Percentiles rank a stretch among this genome's conserved stretches.
Conservation (phyloP, 2,888 invertebrate species). For the Patella ulyssiponensis region DNA sequence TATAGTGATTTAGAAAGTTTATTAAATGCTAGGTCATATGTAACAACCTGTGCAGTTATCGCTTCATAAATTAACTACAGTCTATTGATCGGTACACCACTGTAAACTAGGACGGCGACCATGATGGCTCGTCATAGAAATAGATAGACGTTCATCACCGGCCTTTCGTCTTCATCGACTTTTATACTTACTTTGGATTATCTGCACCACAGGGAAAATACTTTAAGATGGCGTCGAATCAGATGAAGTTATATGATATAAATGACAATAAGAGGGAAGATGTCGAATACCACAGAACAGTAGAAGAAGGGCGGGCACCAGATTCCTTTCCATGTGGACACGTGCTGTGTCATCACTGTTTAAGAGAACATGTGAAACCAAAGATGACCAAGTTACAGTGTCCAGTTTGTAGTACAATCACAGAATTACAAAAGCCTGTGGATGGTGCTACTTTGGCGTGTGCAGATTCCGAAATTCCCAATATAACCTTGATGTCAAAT, state of each 20-base stretch:
- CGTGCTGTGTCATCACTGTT: constrained; percentile 62
- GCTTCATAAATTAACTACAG: too few relatives aligned
- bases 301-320: constrained; percentile 60
- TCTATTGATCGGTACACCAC: too few relatives aligned
- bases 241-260: not conserved
- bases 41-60: too few relatives aligned
- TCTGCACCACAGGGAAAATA: too few relatives aligned
- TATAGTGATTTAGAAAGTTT: too few relatives aligned
- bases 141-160: too few relatives aligned
- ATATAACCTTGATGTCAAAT: constrained; percentile 59
- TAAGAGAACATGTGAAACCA: constrained; percentile 49
- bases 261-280: constrained; percentile 22
- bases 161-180: too few relatives aligned
- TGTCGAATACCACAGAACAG: constrained; percentile 53
- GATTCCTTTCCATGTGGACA: constrained; percentile 68
- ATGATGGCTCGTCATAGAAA: too few relatives aligned
- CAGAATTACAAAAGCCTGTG: constrained; percentile 16
- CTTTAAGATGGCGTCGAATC: not conserved
- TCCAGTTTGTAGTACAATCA: constrained; percentile 39
- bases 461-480: constrained; percentile 23
- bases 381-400: constrained; percentile 39
- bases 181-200: too few relatives aligned
- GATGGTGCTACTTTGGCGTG: constrained; percentile 13
- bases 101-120: too few relatives aligned
- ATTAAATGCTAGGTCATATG: too few relatives aligned